Conservation (phyloP, 2,113 vertebrate species). For the Seriola rivoliana region DNA sequence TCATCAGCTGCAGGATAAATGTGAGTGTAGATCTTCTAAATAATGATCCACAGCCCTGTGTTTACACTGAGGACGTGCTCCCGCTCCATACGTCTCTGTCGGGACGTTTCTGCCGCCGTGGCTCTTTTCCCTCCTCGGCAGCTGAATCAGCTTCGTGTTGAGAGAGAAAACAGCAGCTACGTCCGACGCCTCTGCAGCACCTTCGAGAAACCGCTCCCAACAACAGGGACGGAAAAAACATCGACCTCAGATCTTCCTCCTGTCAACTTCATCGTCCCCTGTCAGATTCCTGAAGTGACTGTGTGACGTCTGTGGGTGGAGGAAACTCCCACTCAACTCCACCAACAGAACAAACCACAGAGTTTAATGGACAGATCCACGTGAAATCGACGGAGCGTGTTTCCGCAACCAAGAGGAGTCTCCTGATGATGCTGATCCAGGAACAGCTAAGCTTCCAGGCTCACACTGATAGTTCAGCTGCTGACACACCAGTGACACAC, state of each 20-base stretch:
- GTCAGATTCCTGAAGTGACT: no score
- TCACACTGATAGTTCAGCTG: no score
- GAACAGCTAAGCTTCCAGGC: no score
- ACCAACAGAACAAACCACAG: no score
- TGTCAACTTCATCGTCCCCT: not conserved
- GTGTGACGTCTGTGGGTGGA: no score
- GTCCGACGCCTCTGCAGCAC: not conserved
- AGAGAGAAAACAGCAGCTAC: not conserved
- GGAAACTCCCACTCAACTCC: no score
- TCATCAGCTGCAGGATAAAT: no score
- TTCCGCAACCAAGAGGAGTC: no score
- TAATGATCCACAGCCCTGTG: not conserved
- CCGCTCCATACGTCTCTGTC: conserved; percentile 11
- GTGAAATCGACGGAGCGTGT: no score
- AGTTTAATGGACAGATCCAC: no score
- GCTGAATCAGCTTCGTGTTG: conserved; percentile 23
- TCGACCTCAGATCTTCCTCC: not conserved
- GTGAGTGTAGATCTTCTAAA: not conserved
- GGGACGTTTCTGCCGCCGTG: not conserved
- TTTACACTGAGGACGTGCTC: not conserved
- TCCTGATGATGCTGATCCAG: no score
- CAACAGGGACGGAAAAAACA: not conserved
- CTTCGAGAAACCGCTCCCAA: not conserved
- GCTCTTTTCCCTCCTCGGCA: conserved; percentile 20
- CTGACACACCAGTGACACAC: no score